phyloP scores from a whole-genome alignment of 2,797 vertebrate species.

The Molossus molossus region DNA sequence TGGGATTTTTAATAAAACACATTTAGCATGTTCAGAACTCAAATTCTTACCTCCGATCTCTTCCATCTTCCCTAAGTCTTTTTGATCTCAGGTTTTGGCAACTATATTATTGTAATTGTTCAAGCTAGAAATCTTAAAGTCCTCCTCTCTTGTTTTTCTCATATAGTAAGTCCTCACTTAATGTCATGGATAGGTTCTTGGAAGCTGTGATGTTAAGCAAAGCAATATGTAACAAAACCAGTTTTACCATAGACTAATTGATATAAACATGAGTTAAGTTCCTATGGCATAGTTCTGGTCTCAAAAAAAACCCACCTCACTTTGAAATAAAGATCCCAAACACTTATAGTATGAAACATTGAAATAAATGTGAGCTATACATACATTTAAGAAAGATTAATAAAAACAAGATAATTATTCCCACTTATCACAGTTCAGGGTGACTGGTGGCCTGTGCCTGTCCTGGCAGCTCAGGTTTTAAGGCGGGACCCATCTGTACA shows the following conservation, averaged over 20 bases:
- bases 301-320: neutral
- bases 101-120: neutral
- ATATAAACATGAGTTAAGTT: neutral
- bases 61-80: neutral
- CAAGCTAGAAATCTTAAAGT: neutral
- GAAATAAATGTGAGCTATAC: neutral
- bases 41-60: neutral
- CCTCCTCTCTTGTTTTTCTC: neutral
- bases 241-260: neutral
- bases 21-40: neutral
- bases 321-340: neutral
- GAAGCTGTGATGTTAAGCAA: neutral
- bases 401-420: neutral
- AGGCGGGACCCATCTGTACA: neutral
- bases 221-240: neutral
- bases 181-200: neutral
- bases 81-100: neutral
- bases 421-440: neutral
- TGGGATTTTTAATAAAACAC: slow-evolving; percentile 8
- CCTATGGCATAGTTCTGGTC: neutral
- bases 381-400: neutral
- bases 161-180: neutral
- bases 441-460: neutral
- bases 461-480: neutral
- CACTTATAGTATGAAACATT: neutral